Conservation (phyloP, 2,797 vertebrate species). For the Ceyx erithaca region DNA sequence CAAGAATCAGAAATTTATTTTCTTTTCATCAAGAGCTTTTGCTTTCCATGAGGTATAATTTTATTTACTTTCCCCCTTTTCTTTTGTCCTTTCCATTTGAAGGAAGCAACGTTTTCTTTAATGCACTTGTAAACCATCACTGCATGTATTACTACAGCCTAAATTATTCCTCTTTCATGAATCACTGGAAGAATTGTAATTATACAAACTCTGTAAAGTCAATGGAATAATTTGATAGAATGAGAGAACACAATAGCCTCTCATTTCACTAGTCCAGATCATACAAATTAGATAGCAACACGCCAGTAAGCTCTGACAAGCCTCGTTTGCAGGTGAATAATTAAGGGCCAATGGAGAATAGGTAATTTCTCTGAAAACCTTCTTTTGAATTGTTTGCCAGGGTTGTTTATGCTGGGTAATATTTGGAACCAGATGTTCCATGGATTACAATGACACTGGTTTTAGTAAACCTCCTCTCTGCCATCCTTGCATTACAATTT, state of each 20-base stretch:
- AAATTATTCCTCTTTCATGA: background rate
- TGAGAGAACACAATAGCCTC: background rate
- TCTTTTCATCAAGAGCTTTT: slow-evolving; percentile 63
- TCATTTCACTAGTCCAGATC: background rate
- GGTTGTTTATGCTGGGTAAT: background rate
- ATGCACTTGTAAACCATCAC: background rate
- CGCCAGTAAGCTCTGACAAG: background rate
- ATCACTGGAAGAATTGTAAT: background rate
- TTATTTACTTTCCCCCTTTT: slow-evolving; percentile 40
- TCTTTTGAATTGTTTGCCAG: background rate
- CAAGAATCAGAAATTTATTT: slow-evolving; percentile 55
- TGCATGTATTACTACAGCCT: background rate
- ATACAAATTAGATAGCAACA: background rate
- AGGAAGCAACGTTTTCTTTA: background rate
- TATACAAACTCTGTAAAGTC: background rate
- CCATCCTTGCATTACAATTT: background rate
- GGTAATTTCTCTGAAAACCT: background rate
- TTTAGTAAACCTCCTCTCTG: background rate
- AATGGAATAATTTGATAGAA: background rate
- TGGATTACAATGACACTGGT: background rate
- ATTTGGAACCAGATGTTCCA: background rate
- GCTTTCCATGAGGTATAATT: slow-evolving; percentile 16
- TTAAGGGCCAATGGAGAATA: background rate
- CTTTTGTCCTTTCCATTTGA: slow-evolving; percentile 1
- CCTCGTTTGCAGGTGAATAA: background rate